Conservation (phyloP, 2,113 vertebrate genomes). For the Neogobius melanostomus region DNA sequence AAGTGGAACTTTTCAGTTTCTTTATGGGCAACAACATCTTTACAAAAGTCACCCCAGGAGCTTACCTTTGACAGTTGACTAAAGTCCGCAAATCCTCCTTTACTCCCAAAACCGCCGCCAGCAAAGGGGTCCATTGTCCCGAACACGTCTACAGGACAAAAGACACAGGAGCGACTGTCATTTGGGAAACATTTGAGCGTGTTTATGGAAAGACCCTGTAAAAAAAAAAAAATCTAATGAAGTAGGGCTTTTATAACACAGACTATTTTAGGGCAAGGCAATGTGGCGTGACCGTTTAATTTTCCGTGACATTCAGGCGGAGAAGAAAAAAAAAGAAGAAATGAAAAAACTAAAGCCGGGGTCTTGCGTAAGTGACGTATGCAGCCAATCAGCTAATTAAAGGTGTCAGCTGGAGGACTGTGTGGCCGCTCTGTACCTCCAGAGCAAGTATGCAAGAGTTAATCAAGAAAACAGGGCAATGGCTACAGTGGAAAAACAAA, state of each 20-base stretch:
- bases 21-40: conserved; percentile 24
- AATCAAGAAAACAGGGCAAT: conserved; percentile 50
- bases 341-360: conserved; percentile 44
- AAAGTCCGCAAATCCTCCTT: conserved; percentile 92
- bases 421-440: conserved; percentile 55
- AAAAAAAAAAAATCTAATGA: conserved; percentile 34
- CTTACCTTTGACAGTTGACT: conserved; percentile 96
- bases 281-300: conserved; percentile 61
- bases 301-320: conserved; percentile 72
- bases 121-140: conserved; percentile 86
- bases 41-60: conserved; percentile 24
- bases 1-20: not conserved
- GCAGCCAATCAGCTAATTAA: conserved; percentile 72
- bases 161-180: conserved; percentile 32
- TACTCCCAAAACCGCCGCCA: conserved; percentile 79
- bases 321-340: not conserved
- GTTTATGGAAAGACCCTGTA: conserved; percentile 51
- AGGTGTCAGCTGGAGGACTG: conserved; percentile 57
- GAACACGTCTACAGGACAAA: conserved; percentile 82
- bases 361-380: conserved; percentile 69
- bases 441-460: conserved; percentile 39
- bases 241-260: conserved; percentile 37
- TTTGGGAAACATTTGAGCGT: conserved; percentile 50
- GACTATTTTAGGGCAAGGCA: conserved; percentile 65
- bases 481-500: conserved; percentile 62